Base-by-base conservation (phyloP, 1,140 invertebrate species). In the Drosophila nigrodunni region DNA sequence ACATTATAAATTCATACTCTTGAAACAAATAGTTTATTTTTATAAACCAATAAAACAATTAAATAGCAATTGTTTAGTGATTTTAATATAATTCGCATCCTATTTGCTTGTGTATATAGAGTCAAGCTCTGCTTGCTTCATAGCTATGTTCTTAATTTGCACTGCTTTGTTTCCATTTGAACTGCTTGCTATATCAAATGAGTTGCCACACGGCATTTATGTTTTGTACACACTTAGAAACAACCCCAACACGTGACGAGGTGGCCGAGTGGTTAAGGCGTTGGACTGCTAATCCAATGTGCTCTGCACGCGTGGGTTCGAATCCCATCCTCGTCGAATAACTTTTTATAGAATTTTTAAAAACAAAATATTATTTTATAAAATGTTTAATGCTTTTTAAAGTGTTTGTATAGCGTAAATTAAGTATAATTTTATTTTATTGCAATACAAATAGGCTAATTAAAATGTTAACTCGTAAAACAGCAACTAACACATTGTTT, bases 241-340 rank as follows among this genome's bases (percentile, higher is more conserved):
- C 37, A 39, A 46, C 54, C 35, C 10, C n/a, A 35, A 6, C 64
- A 74, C 55, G 30, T 74, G 64, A 74, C 65, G 95, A 96, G 96
- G 95, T 96, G 96, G 95, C 96, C 96, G 95, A 96, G 96, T 96
- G 95, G 96, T 96, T 96, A 96, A 96, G 96, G 96, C 95, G 96
- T 96, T 96, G 95, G 96, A 96, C 95, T 96, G 95, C 95, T 96
- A 95, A 94, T 94, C 94, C 93, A 94, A 94, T 94, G 93, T 94
- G 94, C 93, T 94, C 93, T 94, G 93, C 96, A 96, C 96, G 95
- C 95, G 95, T 96, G 95, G 95, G 95, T 96, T 96, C 95, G 96
- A 96, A 96, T 96, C 96, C 95, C 95, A 96, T 96, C 95, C 95
- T 96, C 95, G 95, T 96, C 95, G 95, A 46, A 35, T 10, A 9